A percentile compares a stretch with the other conserved stretches of the same genome.
Conservation (phyloP, 1,140 invertebrate species). For the Tetramorium alpestre region DNA sequence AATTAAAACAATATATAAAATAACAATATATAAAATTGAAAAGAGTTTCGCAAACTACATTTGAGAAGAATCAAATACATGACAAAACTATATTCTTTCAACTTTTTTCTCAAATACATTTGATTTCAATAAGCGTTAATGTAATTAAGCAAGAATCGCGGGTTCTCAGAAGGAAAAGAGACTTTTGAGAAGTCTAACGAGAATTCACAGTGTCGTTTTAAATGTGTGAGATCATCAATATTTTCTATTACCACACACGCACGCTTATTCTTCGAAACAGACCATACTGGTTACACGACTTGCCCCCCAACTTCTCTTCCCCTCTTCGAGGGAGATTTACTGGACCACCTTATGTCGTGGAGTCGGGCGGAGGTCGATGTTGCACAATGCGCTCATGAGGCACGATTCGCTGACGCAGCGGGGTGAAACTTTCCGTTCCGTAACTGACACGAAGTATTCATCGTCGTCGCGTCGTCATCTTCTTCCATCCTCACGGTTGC, state of each 20-base stretch:
- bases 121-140: not conserved
- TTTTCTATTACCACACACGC: not conserved
- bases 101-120: not conserved
- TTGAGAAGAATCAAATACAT: not conserved
- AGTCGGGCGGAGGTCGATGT: conserved; percentile 45
- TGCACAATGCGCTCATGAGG: conserved; percentile 44
- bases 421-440: conserved; percentile 40
- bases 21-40: not conserved
- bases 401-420: conserved; percentile 69
- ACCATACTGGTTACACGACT: not conserved
- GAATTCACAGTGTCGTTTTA: not conserved
- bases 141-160: not conserved
- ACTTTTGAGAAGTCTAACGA: not conserved
- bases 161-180: not conserved
- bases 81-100: not conserved
- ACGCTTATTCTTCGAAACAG: not conserved
- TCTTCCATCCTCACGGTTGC: not conserved
- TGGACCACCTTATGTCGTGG: conserved; percentile 5
- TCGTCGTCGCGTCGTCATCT: not conserved
- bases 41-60: not conserved
- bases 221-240: not conserved
- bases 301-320: not conserved
- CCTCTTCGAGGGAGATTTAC: conserved; percentile 10
- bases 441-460: conserved; percentile 52
- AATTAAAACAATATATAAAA: not conserved